phyloP scores from a whole-genome alignment of 2,888 invertebrate species.

The Sarcophaga rosellei region DNA sequence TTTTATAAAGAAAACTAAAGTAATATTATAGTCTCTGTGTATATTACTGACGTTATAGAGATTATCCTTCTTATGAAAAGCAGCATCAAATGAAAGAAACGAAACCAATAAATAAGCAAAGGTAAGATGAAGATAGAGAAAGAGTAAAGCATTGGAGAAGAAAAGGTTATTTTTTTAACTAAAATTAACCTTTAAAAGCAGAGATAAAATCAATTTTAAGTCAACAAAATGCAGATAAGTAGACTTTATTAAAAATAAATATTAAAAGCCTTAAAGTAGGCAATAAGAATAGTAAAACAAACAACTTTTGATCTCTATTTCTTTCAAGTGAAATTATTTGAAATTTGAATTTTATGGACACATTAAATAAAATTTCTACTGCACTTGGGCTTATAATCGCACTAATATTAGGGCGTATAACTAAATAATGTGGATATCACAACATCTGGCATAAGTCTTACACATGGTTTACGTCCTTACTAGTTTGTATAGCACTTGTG shows the following conservation, averaged over 20 bases:
- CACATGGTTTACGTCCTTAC: too few relatives aligned
- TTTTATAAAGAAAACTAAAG: constrained; percentile 3
- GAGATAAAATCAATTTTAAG: not conserved
- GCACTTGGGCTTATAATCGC: too few relatives aligned
- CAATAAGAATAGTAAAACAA: not conserved
- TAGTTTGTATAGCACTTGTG: too few relatives aligned
- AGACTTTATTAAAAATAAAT: not conserved
- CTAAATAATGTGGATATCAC: too few relatives aligned
- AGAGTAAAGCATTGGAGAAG: too few relatives aligned
- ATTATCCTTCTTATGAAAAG: constrained; percentile 58
- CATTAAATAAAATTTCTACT: too few relatives aligned
- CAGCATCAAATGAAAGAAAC: constrained; percentile 14
- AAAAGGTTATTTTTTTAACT: not conserved
- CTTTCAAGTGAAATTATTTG: too few relatives aligned
- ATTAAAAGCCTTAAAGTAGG: not conserved
- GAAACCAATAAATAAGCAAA: not conserved
- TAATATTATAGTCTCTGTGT: constrained; percentile 44
- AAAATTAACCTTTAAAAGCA: constrained; percentile 27
- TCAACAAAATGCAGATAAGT: not conserved
- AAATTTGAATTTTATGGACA: too few relatives aligned
- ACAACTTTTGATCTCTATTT: too few relatives aligned
- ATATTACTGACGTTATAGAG: constrained; percentile 44
- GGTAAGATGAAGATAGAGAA: not conserved
- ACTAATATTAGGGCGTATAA: too few relatives aligned
- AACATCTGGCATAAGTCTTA: too few relatives aligned